These are phyloP conservation scores for Pollenia labialis DNA, from an alignment of 2,888 invertebrate species.

Conservation along the genomic window DNA sequence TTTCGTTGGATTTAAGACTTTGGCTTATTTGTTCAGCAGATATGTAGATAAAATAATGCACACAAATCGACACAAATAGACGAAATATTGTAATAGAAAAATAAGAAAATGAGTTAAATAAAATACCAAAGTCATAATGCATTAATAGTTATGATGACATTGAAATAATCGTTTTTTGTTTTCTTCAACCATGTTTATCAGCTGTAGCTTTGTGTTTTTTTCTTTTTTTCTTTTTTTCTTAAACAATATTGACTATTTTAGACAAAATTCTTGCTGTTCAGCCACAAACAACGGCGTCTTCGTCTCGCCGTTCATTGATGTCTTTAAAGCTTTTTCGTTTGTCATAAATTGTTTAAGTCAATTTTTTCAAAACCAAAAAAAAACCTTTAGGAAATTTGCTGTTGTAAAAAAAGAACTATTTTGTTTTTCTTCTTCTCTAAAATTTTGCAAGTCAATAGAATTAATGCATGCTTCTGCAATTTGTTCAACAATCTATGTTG, in stretches of 20 bases:
- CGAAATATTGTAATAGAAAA: not conserved
- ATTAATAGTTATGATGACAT: constrained; percentile 71
- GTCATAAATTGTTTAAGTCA: constrained; percentile 66
- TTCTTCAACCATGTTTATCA: constrained; percentile 16
- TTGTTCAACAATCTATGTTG: constrained; percentile 70
- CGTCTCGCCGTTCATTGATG: constrained; percentile 23
- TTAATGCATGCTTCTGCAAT: constrained; percentile 71
- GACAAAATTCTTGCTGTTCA: not conserved
- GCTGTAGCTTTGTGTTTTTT: constrained; percentile 1
- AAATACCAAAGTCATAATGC: constrained; percentile 65
- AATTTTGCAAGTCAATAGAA: constrained; percentile 72
- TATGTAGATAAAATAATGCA: constrained; percentile 5
- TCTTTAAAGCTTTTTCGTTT: constrained; percentile 49
- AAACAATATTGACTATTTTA: constrained; percentile 42
- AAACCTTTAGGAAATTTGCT: constrained; percentile 9
- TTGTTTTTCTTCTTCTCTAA: constrained; percentile 1
- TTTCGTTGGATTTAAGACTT: constrained; percentile 41
- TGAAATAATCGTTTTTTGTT: constrained; percentile 65
- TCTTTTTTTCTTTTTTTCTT: not conserved
- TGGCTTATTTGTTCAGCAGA: constrained; percentile 33
- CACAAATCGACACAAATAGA: constrained; percentile 46
- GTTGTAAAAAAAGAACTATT: constrained; percentile 11
- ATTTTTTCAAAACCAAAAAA: constrained; percentile 11
- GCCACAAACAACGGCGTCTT: not conserved
- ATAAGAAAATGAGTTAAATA: not conserved